These are phyloP conservation scores for Harpalus rubripes DNA, from an alignment of 2,888 invertebrate species.

Conservation along the genomic window DNA sequence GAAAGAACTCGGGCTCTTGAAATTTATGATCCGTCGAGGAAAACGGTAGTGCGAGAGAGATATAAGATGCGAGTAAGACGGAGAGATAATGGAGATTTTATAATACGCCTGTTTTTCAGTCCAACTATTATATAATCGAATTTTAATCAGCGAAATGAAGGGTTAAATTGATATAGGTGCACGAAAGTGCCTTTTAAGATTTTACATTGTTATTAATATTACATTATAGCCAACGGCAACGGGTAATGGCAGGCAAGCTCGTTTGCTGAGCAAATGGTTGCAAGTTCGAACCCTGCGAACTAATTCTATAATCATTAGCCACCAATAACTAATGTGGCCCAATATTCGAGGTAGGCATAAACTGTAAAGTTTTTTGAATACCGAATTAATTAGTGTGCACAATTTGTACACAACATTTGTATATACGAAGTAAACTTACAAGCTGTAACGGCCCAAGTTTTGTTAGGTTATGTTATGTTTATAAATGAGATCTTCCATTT, in stretches of 20 bases:
- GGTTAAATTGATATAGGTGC: slow-evolving; percentile 29
- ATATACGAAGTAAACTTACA: no score
- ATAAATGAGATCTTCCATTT: no score
- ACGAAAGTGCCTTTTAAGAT: neutral
- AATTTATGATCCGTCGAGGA: slow-evolving; percentile 61
- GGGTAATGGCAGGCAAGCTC: neutral
- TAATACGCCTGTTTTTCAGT: slow-evolving; percentile 48
- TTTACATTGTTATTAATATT: slow-evolving; percentile 4
- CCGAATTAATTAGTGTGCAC: neutral
- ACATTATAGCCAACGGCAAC: neutral
- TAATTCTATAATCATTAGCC: neutral
- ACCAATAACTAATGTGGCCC: neutral
- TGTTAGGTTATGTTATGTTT: no score
- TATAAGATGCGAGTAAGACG: neutral
- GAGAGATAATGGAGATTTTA: slow-evolving; percentile 50
- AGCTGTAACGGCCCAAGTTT: no score
- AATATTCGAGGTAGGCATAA: neutral
- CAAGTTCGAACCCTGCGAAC: neutral
- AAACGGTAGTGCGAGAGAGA: slow-evolving; percentile 10
- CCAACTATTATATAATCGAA: slow-evolving; percentile 48
- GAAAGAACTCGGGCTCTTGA: slow-evolving; percentile 54
- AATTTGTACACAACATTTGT: no score
- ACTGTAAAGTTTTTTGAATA: neutral
- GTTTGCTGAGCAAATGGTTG: neutral
- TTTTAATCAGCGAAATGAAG: slow-evolving; percentile 55